These are phyloP conservation scores for Kobus ellipsiprymnus DNA, from an alignment of 2,113 vertebrate species.

Conservation along the genomic window DNA sequence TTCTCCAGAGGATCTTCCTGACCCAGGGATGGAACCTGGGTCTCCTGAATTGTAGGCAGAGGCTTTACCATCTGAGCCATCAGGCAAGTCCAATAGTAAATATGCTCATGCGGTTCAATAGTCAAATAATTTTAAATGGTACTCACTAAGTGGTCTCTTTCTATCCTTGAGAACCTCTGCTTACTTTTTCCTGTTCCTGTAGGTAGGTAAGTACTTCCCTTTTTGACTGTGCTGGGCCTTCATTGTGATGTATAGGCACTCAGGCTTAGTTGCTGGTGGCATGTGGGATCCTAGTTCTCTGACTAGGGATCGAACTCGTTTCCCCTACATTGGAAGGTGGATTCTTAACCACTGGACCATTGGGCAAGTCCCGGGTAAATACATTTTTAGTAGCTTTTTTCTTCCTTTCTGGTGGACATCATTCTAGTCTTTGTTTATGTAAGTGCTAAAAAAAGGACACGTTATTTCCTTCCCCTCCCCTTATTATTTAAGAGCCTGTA, in stretches of 20 bases:
- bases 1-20: no score
- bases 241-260: neutral
- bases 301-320: neutral
- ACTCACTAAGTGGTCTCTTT: neutral
- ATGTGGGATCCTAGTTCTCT: neutral
- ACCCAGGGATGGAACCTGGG: no score
- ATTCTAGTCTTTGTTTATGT: neutral
- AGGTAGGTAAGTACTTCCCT: neutral
- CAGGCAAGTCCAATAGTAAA: neutral
- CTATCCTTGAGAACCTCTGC: neutral
- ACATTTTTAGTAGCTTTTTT: neutral
- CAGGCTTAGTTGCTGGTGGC: neutral
- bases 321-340: neutral
- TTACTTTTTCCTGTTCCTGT: neutral
- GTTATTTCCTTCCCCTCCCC: neutral
- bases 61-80: no score
- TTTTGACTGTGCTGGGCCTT: neutral
- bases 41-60: no score
- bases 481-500: neutral
- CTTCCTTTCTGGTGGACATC: neutral
- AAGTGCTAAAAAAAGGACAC: neutral
- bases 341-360: neutral
- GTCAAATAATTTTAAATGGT: neutral
- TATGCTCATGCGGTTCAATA: neutral
- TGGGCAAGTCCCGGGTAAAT: neutral